Conservation (phyloP, 2,888 invertebrate species). For the Drosophila prostipennis region DNA sequence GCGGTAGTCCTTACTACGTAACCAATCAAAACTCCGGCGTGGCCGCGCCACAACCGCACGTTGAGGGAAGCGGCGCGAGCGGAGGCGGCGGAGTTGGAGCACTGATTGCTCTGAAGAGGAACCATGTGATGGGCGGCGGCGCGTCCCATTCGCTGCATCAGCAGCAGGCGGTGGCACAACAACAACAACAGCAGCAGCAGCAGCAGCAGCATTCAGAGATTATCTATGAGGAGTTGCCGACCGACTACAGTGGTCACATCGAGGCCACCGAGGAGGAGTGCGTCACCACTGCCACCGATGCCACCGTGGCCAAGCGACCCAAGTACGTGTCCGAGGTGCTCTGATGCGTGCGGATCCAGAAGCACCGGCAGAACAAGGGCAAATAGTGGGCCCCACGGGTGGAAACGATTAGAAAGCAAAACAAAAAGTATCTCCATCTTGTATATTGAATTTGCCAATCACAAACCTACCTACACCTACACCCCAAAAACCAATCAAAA, state of each 20-base stretch:
- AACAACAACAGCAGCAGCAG: slow-evolving; percentile 43
- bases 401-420: slow-evolving; percentile 53
- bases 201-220: slow-evolving; percentile 76
- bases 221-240: slow-evolving; percentile 82
- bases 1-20: slow-evolving; percentile 81
- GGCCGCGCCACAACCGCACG: slow-evolving; percentile 61
- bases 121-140: slow-evolving; percentile 81
- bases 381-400: slow-evolving; percentile 61
- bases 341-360: slow-evolving; percentile 81
- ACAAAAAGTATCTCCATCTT: slow-evolving; percentile 75
- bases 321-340: slow-evolving; percentile 83
- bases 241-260: slow-evolving; percentile 82
- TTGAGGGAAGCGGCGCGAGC: slow-evolving; percentile 48
- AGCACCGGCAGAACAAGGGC: slow-evolving; percentile 60
- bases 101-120: slow-evolving; percentile 82
- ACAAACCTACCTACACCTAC: slow-evolving; percentile 23
- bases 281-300: slow-evolving; percentile 57
- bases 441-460: slow-evolving; percentile 80
- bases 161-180: slow-evolving; percentile 64
- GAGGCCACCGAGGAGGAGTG: slow-evolving; percentile 83
- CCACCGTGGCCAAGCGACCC: slow-evolving; percentile 80
- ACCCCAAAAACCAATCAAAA: slow-evolving; percentile 16
- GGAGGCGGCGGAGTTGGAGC: slow-evolving; percentile 71
- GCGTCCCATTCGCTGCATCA: slow-evolving; percentile 66
- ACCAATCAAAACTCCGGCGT: slow-evolving; percentile 79